These are phyloP conservation scores for Augochlora pura DNA, from an alignment of 1,140 invertebrate species.

Conservation along the genomic window DNA sequence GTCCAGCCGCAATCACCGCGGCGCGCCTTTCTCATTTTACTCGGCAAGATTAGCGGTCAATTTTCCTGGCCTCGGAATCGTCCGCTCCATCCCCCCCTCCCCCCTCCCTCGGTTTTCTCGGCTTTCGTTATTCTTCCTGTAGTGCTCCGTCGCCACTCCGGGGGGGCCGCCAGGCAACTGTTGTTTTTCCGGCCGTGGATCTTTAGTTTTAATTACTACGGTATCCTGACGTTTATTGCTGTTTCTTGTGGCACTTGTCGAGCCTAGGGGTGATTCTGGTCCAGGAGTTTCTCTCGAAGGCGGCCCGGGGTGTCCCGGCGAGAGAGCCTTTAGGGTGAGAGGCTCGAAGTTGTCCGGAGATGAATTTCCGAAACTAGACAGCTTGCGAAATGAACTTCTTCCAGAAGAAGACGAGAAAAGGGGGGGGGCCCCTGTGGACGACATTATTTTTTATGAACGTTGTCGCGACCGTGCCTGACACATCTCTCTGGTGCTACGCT, in stretches of 20 bases:
- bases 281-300: slow-evolving; percentile 59
- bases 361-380: slow-evolving; percentile 73
- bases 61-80: slow-evolving; percentile 29
- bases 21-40: slow-evolving; percentile 47
- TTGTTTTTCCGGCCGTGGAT: slow-evolving; percentile 76
- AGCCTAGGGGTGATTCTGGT: slow-evolving; percentile 63
- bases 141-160: slow-evolving; percentile 40
- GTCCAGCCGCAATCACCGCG: slow-evolving; percentile 30
- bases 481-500: neutral
- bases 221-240: slow-evolving; percentile 78
- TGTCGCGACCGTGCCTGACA: slow-evolving; percentile 11
- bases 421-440: slow-evolving; percentile 11
- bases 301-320: slow-evolving; percentile 31
- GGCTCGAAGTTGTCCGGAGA: slow-evolving; percentile 60
- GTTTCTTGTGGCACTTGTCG: slow-evolving; percentile 72
- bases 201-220: slow-evolving; percentile 79
- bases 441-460: slow-evolving; percentile 61
- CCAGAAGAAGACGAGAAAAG: slow-evolving; percentile 25
- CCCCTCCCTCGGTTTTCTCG: too few relatives aligned
- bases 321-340: slow-evolving; percentile 54
- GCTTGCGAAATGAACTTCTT: slow-evolving; percentile 69
- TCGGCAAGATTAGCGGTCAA: slow-evolving; percentile 38
- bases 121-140: slow-evolving; percentile 54
- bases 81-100: slow-evolving; percentile 22
- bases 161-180: too few relatives aligned